Evolutionary conservation across 2,113 vertebrate genomes (phyloP), one percentile per base, ranked within the genome.

Genomic region (Mastomys natalensis): DNA sequence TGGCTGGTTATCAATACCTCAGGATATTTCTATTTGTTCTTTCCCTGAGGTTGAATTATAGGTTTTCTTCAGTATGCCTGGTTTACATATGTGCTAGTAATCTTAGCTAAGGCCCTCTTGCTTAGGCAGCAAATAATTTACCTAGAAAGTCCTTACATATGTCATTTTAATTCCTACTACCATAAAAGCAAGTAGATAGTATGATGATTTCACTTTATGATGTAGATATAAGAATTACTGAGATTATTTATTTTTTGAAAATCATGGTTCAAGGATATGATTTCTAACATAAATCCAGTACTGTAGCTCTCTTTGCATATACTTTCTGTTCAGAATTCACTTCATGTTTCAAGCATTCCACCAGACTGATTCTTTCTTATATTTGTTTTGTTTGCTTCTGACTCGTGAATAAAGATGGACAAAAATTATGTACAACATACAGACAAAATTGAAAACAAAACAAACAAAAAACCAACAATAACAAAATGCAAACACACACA

Each of bases 231-330:
- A 91, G 12, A 72, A 34, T 21, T 13, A 37, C 45, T 66, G 70
- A 91, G 13, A 68, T 74, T 55, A 94, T 81, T 85, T 81, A 53
- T 37, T 89, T 91, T 76, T 24, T 80, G 58, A 91, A 93, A 91
- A 51, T 82, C 7, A 19, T 51, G n/a, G 90, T 48, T 19, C 24
- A 19, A 55, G 68, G 48, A 82, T 2, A 21, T 60, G 53, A 94
- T 60, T 88, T 29, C 45, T 48, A 70, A 77, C 29, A 82, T 78
- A 76, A 93, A 87, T 3, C 34, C 26, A 68, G 7, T 15, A 62
- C 22, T 90, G 45, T 22, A 87, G 5, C 17, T 40, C 12, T 81
- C 22, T 37, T 37, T 81, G 1, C 0, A 43, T 7, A 72, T 11
- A 34, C 37, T 74, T 62, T 48, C 21, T 94, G 9, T 87, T 95